Evolutionary conservation across 2,113 vertebrate species (phyloP).

Genomic region (Vicugna pacos): DNA sequence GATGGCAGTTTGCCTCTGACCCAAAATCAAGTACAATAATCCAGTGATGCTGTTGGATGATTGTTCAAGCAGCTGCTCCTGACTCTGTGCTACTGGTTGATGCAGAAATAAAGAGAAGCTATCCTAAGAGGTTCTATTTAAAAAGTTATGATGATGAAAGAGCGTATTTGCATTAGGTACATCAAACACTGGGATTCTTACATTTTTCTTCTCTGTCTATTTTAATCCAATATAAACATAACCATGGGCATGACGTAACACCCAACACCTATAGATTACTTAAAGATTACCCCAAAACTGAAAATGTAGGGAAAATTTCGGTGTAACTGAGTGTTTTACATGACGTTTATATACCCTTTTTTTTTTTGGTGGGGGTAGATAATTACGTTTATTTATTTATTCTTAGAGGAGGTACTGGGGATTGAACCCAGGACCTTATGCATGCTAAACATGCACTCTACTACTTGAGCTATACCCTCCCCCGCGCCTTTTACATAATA

Average conservation of each 20-base stretch:
- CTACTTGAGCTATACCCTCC: too few species aligned
- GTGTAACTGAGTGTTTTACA: neutral
- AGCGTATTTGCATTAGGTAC: neutral
- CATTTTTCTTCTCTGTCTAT: neutral
- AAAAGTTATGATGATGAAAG: neutral
- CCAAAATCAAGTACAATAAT: neutral
- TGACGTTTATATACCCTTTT: neutral
- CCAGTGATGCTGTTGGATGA: neutral
- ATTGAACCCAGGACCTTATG: too few species aligned
- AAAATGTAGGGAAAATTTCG: neutral
- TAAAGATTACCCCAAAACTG: neutral
- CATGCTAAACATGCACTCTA: too few species aligned
- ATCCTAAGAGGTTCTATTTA: neutral
- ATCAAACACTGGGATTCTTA: neutral
- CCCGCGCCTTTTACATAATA: neutral
- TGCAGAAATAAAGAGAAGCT: neutral
- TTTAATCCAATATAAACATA: neutral
- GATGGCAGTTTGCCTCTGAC: neutral
- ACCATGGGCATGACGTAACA: neutral
- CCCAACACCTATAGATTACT: neutral
- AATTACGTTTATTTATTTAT: too few species aligned
- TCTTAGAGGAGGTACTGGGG: too few species aligned
- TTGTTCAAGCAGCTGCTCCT: neutral
- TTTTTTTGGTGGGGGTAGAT: too few species aligned
- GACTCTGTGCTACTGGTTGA: neutral